Base-by-base conservation (phyloP, 2,797 vertebrate species). In the Onychomys torridus region DNA sequence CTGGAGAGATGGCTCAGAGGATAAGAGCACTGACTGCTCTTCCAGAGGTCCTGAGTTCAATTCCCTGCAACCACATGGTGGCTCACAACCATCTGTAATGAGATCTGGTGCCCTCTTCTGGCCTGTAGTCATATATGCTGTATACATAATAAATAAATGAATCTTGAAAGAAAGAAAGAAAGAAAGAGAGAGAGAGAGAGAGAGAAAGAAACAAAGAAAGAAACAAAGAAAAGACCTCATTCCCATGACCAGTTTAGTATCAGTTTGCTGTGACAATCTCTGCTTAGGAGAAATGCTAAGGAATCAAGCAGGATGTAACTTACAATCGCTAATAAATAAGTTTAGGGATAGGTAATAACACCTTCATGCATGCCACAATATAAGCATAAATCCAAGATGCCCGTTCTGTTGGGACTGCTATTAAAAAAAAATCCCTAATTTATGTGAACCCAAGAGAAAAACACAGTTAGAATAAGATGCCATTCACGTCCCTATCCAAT, bases 401-500 rank as follows among this genome's bases (percentile, higher is more conserved):
- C 9, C 32, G 17, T n/a, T 65, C 71, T 88, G 34, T 63, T 43
- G 34, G 6, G 14, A 73, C 3, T 52, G 23, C 46, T 81, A 73
- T 32, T 89, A 46, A 77, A 83, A 95, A 91, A 82, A 82, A 16
- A 86, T 40, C 55, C 71, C 14, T 5, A 34, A 11, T 71, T 37
- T 25, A 89, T 25, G 59, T 14, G 86, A 89, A 83, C 61, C 8
- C 19, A 91, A 94, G 46, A 21, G 34, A 43, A 93, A 89, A 96
- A 77, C 17, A 2, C 12, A 71, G 93, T 92, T 87, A 94, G 59
- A 93, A 81, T 65, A 79, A 93, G 91, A 81, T 40, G 17, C 29
- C 71, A 85, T 57, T 57, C 52, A 89, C 34, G 77, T 55, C 67
- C 76, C 79, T 95, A 96, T 99, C 99, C 98, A 98, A 95, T 92